Evolutionary conservation across 2,888 invertebrate genomes (phyloP), one percentile per base, ranked within the genome.

Genomic region (Pecten maximus): DNA sequence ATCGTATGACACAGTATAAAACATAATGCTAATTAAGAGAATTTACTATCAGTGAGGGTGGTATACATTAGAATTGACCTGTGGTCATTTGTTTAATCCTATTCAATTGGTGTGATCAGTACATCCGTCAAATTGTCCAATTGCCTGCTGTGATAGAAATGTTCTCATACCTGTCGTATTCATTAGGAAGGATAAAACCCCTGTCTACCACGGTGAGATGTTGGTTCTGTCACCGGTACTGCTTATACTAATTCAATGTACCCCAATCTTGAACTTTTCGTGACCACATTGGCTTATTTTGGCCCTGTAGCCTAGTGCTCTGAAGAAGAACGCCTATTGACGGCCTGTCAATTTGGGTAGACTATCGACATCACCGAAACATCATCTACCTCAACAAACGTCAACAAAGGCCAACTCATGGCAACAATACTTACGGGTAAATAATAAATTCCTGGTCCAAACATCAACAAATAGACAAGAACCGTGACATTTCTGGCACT

Each of bases 391-490:
- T 35, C 28, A 15, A 35, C 74, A 74, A 74, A 74, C 74, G 74
- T 74, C 74, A 74, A 74, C 74, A 74, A 74, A 74, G 74, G 23
- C 74, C 74, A 35, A 35, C 74, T 74, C 74, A 74, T 23, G 74
- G 35, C 74, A 74, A 74, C 74, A 74, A 74, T 74, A 35, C 74
- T 35, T 74, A 35, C 74, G 74, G 74, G 74, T 74, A 74, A 35
- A 74, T 28, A 74, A 28, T 74, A 74, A 28, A 74, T 74, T 74
- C 74, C 74, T 74, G 35, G 74, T 74, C 28, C 74, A 74, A 74
- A 74, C 74, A 74, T 74, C 74, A 74, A 74, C 74, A 74, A 74
- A 74, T 74, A 74, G 74, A 74, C 74, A 74, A 74, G 74, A 35
- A 74, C 74, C 74, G 74, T 74, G 74, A 35, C 74, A 74, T 74